Evolutionary conservation across 2,113 vertebrate species (phyloP).

Genomic region (Hippocampus barbouri): DNA sequence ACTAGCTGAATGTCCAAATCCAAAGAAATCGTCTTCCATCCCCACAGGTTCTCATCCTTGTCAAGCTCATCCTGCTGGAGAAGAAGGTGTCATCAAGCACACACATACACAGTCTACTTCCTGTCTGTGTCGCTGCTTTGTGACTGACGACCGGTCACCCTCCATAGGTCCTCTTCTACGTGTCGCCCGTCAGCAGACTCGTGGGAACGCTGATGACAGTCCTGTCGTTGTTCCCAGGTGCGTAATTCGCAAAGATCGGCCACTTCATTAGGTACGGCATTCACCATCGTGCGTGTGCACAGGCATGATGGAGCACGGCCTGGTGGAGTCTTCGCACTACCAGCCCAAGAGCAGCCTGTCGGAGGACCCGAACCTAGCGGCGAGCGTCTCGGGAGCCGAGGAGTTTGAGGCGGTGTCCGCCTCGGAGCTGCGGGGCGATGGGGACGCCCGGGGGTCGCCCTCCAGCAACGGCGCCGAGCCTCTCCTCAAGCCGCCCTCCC

Average conservation of each 20-base stretch:
- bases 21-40: not conserved
- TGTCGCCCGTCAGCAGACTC: conserved; percentile 89
- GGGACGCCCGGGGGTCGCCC: conserved; percentile 11
- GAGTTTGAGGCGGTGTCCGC: conserved; percentile 71
- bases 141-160: not conserved
- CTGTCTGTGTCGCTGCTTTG: fast-evolving
- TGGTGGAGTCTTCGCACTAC: conserved; percentile 90
- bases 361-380: conserved; percentile 72
- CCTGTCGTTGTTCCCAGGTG: conserved; percentile 94
- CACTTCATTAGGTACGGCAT: not conserved
- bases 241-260: conserved; percentile 37
- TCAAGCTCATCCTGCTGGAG: conserved; percentile 95
- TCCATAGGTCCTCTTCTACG: conserved; percentile 89
- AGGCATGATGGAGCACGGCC: conserved; percentile 96
- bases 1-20: not conserved
- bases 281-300: not conserved
- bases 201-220: conserved; percentile 93
- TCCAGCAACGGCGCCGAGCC: conserved; percentile 38
- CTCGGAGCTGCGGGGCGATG: conserved; percentile 41
- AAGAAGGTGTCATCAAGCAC: conserved; percentile 82
- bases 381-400: conserved; percentile 55
- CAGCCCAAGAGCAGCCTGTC: conserved; percentile 82
- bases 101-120: fast-evolving
- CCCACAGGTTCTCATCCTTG: conserved; percentile 87
- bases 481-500: conserved; percentile 74